These are phyloP conservation scores for Melieria picta DNA, from an alignment of 2,888 invertebrate genomes.

Conservation along the genomic window DNA sequence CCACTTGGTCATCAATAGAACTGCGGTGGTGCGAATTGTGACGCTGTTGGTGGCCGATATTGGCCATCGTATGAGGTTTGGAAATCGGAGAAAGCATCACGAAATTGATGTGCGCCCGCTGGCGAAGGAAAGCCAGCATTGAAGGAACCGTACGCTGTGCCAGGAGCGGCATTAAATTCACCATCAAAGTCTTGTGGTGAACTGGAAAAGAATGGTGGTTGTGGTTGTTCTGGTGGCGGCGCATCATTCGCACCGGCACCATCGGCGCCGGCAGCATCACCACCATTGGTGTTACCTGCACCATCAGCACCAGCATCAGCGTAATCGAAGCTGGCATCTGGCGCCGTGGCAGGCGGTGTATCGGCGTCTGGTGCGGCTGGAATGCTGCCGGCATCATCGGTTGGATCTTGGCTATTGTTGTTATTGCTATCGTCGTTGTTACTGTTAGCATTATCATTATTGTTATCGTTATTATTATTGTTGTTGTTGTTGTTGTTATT, in stretches of 20 bases:
- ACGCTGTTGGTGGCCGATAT: background rate
- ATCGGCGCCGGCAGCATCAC: slow-evolving; percentile 3
- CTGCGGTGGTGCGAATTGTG: too few species aligned
- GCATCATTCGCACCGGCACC: slow-evolving; percentile 15
- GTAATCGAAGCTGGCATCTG: background rate
- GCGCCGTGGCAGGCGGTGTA: too few species aligned
- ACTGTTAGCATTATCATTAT: background rate
- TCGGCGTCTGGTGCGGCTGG: background rate
- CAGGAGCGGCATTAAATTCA: background rate
- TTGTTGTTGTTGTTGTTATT: slow-evolving; percentile 36
- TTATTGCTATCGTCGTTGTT: background rate
- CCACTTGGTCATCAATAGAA: too few species aligned
- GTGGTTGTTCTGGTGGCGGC: too few species aligned
- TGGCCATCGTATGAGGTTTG: slow-evolving; percentile 27
- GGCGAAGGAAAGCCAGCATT: background rate
- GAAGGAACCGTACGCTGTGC: background rate
- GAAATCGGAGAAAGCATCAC: slow-evolving; percentile 26
- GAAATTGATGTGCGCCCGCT: slow-evolving; percentile 20
- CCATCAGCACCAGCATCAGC: background rate
- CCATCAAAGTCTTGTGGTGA: background rate
- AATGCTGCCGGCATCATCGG: background rate
- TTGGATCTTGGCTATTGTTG: too few species aligned
- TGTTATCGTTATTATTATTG: background rate
- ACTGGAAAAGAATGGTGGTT: background rate
- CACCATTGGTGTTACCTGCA: slow-evolving; percentile 7